phyloP scores from a whole-genome alignment of 1,140 invertebrate genomes.

The Drosophila punjabiensis region DNA sequence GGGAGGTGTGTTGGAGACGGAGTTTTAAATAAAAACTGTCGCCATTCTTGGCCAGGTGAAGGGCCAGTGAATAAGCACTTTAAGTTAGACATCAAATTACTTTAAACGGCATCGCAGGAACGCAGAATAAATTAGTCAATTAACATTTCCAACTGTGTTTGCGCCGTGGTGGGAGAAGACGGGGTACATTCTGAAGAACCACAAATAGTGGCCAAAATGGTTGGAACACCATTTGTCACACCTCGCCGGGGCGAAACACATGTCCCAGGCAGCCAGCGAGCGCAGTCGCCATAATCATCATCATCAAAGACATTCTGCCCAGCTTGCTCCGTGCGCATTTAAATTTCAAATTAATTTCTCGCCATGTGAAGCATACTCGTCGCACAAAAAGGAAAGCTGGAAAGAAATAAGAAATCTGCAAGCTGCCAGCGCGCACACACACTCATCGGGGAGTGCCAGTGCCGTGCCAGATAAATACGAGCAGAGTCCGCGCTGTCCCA shows the following conservation, averaged over 20 bases:
- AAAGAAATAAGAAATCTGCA: slow-evolving; percentile 70
- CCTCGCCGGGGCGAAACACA: slow-evolving; percentile 31
- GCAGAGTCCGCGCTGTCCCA: slow-evolving; percentile 45
- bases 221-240: slow-evolving; percentile 38
- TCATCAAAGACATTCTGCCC: slow-evolving; percentile 68
- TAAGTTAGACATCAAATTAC: slow-evolving; percentile 38
- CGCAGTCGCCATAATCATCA: slow-evolving; percentile 45
- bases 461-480: slow-evolving; percentile 53
- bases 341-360: slow-evolving; percentile 85
- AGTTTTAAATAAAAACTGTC: slow-evolving; percentile 39
- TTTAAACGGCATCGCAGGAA: slow-evolving; percentile 45
- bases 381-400: slow-evolving; percentile 39
- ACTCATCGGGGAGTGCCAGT: slow-evolving; percentile 16
- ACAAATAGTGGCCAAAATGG: slow-evolving; percentile 35
- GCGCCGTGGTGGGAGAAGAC: slow-evolving; percentile 3
- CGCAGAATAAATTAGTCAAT: slow-evolving; percentile 73
- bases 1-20: slow-evolving; percentile 1
- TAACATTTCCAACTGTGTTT: slow-evolving; percentile 60
- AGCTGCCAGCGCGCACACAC: slow-evolving; percentile 56
- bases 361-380: slow-evolving; percentile 55
- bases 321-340: slow-evolving; percentile 72
- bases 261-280: slow-evolving; percentile 14
- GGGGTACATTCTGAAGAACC: not conserved
- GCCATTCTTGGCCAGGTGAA: not conserved
- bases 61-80: slow-evolving; percentile 53